phyloP scores from a whole-genome alignment of 1,140 invertebrate species.

The Orchesella cincta region DNA sequence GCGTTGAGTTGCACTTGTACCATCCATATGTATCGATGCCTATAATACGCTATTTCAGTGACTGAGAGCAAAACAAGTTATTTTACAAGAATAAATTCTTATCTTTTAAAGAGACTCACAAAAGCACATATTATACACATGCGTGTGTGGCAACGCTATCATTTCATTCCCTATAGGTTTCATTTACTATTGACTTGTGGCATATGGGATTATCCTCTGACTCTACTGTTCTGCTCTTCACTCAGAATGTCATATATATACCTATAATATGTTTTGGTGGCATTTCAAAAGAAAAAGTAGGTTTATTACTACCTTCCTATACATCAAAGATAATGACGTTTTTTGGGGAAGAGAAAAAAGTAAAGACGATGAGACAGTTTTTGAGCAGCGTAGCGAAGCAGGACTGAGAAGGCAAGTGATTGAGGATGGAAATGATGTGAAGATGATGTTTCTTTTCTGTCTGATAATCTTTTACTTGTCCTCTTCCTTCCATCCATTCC shows the following conservation, averaged over 20 bases:
- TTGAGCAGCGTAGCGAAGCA: too few species aligned
- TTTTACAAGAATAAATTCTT: not conserved
- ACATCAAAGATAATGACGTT: too few species aligned
- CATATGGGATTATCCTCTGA: not conserved
- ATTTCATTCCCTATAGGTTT: too few species aligned
- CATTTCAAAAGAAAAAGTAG: not conserved
- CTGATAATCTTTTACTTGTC: not conserved
- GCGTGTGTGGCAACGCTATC: too few species aligned
- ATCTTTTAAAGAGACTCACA: too few species aligned
- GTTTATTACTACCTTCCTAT: not conserved
- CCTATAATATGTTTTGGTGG: too few species aligned
- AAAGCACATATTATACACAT: too few species aligned
- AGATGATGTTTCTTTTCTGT: not conserved
- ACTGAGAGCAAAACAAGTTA: not conserved
- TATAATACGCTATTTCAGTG: not conserved
- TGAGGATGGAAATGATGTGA: not conserved
- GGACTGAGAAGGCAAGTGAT: not conserved
- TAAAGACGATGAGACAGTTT: too few species aligned
- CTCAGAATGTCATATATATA: too few species aligned
- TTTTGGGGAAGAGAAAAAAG: too few species aligned
- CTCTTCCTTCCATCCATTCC: not conserved
- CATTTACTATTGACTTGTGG: not conserved
- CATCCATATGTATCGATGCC: not conserved
- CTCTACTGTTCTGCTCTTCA: too few species aligned
- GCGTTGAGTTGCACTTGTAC: not conserved